Percentiles rank a stretch among this genome's conserved stretches.
Evolutionary conservation across 2,888 invertebrate species (phyloP).

Genomic region (Tridacna gigas): DNA sequence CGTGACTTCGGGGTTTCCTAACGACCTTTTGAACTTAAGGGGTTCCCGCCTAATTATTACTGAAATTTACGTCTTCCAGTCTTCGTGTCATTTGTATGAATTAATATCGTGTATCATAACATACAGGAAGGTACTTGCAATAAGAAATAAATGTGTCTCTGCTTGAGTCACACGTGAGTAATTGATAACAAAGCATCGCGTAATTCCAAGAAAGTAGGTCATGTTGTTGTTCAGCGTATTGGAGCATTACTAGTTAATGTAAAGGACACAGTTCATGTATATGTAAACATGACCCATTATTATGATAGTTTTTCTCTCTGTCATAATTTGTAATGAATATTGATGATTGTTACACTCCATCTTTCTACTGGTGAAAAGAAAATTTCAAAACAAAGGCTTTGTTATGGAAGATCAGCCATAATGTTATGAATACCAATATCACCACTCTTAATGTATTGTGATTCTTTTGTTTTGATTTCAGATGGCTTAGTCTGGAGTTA

Average conservation of each 20-base stretch:
- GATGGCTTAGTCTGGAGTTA: too few relatives aligned
- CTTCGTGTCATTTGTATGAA: neutral
- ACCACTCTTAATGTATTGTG: neutral
- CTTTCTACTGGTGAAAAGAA: neutral
- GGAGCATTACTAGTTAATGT: neutral
- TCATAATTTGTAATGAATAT: neutral
- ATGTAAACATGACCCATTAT: neutral
- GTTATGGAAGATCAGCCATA: conserved; percentile 40
- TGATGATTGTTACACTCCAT: too few relatives aligned
- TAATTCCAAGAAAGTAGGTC: conserved; percentile 63
- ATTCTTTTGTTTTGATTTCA: too few relatives aligned
- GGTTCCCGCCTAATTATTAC: conserved; percentile 69
- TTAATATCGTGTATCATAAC: neutral
- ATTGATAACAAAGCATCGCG: conserved; percentile 50
- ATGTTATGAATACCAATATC: conserved; percentile 23
- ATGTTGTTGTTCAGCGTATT: conserved; percentile 61
- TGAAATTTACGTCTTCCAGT: neutral
- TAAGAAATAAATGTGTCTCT: conserved; percentile 28
- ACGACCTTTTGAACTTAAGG: conserved; percentile 80
- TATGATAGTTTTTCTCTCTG: neutral
- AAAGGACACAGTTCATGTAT: conserved; percentile 4
- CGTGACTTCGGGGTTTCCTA: conserved; percentile 79
- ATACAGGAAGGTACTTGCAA: neutral
- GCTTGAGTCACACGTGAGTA: conserved; percentile 61
- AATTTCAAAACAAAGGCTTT: conserved; percentile 58